Evolutionary conservation across 2,888 invertebrate genomes (phyloP).

Genomic region (Altica lythri): DNA sequence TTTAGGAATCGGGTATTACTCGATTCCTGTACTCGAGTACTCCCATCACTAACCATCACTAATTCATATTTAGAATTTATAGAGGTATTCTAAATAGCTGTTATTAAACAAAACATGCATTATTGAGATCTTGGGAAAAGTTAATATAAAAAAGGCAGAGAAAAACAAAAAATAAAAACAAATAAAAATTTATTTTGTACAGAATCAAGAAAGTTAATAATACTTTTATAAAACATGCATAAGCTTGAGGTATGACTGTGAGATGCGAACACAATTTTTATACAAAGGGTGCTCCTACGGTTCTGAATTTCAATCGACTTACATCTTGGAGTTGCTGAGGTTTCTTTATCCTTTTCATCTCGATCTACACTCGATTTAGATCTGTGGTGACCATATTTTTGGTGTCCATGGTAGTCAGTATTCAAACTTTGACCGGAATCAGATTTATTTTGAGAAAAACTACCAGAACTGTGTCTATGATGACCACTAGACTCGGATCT

Average conservation of each 20-base stretch:
- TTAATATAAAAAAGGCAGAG: not conserved
- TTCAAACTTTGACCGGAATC: slow-evolving; percentile 55
- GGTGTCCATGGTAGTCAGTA: slow-evolving; percentile 45
- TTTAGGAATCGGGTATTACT: no score
- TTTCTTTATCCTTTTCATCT: slow-evolving; percentile 41
- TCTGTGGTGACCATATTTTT: slow-evolving; percentile 51
- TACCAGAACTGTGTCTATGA: slow-evolving; percentile 48
- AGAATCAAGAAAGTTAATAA: slow-evolving; percentile 1
- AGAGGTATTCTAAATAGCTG: no score
- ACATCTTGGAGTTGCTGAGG: slow-evolving; percentile 49
- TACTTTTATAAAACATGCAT: slow-evolving; percentile 10
- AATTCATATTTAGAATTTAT: no score
- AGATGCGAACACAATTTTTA: slow-evolving; percentile 1
- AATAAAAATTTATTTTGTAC: slow-evolving; percentile 7
- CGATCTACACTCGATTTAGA: slow-evolving; percentile 54
- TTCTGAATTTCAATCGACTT: no score
- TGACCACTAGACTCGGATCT: slow-evolving; percentile 50
- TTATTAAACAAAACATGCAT: no score
- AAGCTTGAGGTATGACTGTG: not conserved
- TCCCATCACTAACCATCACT: no score
- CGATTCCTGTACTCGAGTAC: no score
- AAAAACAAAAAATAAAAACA: slow-evolving; percentile 2
- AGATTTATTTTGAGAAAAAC: slow-evolving; percentile 47
- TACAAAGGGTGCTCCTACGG: no score
- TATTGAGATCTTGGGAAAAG: not conserved